Percentiles rank a stretch among this genome's conserved stretches.
Evolutionary conservation across 2,888 invertebrate species (phyloP).

Genomic region (Aelia acuminata): DNA sequence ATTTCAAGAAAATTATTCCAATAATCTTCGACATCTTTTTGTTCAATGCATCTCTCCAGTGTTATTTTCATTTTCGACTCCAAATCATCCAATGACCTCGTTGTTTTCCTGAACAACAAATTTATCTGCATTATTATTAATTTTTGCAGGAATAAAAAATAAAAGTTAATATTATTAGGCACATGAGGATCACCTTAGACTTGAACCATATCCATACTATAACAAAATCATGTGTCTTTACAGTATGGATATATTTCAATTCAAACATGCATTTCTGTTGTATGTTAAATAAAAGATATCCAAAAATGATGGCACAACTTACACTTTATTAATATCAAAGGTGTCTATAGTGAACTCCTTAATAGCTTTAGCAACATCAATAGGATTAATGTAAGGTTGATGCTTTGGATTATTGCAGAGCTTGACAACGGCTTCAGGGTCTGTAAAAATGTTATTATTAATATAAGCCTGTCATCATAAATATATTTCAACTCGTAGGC

Average conservation of each 20-base stretch:
- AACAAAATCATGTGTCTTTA: too few relatives aligned
- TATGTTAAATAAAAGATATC: too few relatives aligned
- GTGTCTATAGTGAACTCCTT: slow-evolving; percentile 38
- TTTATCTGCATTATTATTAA: not conserved
- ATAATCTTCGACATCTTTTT: slow-evolving; percentile 76
- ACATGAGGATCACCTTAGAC: too few relatives aligned
- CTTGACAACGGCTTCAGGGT: not conserved
- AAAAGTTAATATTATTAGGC: too few relatives aligned
- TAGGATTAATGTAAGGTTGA: slow-evolving; percentile 37
- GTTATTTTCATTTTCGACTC: slow-evolving; percentile 46
- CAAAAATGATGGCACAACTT: not conserved
- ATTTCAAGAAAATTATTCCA: slow-evolving; percentile 78
- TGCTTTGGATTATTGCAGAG: not conserved
- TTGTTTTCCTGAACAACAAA: slow-evolving; percentile 8
- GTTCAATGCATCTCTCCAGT: not conserved
- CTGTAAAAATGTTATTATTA: not conserved
- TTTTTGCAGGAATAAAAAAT: too few relatives aligned
- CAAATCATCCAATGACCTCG: slow-evolving; percentile 38
- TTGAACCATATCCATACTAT: too few relatives aligned
- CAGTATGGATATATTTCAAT: too few relatives aligned
- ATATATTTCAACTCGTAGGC: too few relatives aligned
- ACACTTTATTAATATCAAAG: slow-evolving; percentile 7
- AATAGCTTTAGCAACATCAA: slow-evolving; percentile 50
- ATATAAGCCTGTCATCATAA: too few relatives aligned
- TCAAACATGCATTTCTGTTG: too few relatives aligned